Conservation (phyloP, 2,113 vertebrate species). For the Gallinago media region DNA sequence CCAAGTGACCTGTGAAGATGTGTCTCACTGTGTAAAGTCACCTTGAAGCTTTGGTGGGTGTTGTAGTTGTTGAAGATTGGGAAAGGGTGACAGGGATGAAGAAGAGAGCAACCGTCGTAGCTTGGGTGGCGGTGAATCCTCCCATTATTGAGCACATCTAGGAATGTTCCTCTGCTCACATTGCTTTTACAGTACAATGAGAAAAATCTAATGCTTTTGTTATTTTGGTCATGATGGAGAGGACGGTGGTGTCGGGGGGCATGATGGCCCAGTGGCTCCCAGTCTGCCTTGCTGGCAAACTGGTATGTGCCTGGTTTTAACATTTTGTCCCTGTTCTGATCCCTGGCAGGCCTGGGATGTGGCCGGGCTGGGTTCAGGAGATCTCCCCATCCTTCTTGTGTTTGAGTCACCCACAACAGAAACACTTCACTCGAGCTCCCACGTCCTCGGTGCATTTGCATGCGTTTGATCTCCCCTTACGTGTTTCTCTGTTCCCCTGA, state of each 20-base stretch:
- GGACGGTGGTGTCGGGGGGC: background rate
- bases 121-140: fast-evolving
- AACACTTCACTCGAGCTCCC: background rate
- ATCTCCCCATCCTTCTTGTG: fast-evolving
- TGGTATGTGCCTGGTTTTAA: fast-evolving
- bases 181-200: background rate
- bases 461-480: slow-evolving; percentile 33
- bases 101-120: fast-evolving
- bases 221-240: fast-evolving
- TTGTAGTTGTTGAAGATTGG: background rate
- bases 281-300: background rate
- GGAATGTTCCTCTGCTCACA: fast-evolving
- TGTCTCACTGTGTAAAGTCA: fast-evolving
- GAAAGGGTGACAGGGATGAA: background rate
- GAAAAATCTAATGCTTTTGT: too few species aligned
- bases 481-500: background rate
- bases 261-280: fast-evolving
- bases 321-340: background rate
- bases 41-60: background rate
- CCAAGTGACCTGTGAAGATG: background rate
- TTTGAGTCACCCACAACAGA: background rate
- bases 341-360: background rate
- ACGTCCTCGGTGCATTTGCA: background rate
- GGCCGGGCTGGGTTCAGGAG: background rate
- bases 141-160: fast-evolving